Evolutionary conservation across 2,113 vertebrate genomes (phyloP).

Genomic region (Stigmatopora nigra): DNA sequence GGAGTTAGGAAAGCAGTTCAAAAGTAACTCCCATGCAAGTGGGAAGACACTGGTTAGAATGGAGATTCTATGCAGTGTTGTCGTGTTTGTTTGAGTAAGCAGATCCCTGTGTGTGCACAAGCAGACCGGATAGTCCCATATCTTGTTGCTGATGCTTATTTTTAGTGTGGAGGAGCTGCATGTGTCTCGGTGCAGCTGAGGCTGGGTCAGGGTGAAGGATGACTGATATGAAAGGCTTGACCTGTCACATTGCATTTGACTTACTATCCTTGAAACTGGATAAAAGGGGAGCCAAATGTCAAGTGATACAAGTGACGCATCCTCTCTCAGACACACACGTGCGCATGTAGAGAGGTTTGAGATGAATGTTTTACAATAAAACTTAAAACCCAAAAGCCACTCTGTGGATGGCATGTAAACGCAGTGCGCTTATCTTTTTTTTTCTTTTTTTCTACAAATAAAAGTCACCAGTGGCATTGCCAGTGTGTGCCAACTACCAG

Average conservation of each 20-base stretch:
- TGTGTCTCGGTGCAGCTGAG: conserved; percentile 51
- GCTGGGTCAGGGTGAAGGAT: conserved; percentile 61
- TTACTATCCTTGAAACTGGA: conserved; percentile 64
- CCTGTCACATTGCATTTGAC: conserved; percentile 69
- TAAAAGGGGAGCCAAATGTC: conserved; percentile 69
- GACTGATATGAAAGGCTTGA: conserved; percentile 62
- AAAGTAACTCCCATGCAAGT: neutral
- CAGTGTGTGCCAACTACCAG: conserved; percentile 49
- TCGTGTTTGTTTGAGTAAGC: conserved; percentile 32
- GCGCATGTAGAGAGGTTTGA: conserved; percentile 23
- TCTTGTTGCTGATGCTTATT: conserved; percentile 41
- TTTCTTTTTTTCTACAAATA: conserved; percentile 53
- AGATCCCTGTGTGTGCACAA: conserved; percentile 20
- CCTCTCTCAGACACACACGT: conserved; percentile 25
- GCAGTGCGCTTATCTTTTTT: conserved; percentile 53
- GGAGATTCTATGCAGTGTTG: conserved; percentile 21
- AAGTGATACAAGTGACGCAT: conserved; percentile 65
- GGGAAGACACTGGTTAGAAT: conserved; percentile 11
- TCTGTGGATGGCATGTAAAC: conserved; percentile 52
- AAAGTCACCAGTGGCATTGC: conserved; percentile 48
- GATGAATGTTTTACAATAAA: conserved; percentile 60
- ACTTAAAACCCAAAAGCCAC: conserved; percentile 50
- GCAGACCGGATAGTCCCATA: conserved; percentile 20
- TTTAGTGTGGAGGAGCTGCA: conserved; percentile 30
- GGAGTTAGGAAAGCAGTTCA: neutral